Evolutionary conservation across 2,797 vertebrate species (phyloP).

Genomic region (Loris lydekkerianus): DNA sequence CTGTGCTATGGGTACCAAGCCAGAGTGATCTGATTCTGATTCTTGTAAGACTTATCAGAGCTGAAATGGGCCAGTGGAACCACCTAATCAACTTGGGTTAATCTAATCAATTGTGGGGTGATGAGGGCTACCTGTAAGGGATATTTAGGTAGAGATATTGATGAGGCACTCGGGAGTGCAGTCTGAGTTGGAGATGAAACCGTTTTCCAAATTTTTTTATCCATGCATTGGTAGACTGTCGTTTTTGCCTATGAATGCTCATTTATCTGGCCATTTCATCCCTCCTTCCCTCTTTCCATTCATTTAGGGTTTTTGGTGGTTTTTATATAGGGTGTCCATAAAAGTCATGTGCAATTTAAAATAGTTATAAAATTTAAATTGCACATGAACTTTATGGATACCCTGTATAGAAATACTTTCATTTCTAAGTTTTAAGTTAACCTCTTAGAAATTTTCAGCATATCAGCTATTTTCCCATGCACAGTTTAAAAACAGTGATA

Average conservation of each 20-base stretch:
- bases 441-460: constrained; percentile 9
- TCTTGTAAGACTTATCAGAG: not conserved
- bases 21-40: not conserved
- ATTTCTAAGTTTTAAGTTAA: constrained; percentile 33
- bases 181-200: not conserved
- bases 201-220: not conserved
- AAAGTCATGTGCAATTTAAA: too few species aligned
- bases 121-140: not conserved
- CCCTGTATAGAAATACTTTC: not conserved
- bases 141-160: not conserved
- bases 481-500: not conserved
- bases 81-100: not conserved
- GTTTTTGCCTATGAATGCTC: not conserved
- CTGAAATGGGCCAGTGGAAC: not conserved
- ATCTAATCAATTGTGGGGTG: not conserved
- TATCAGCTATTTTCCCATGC: constrained; percentile 36
- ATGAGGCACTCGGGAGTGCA: not conserved
- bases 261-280: not conserved
- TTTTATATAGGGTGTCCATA: not conserved
- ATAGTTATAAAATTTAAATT: too few species aligned
- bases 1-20: too few species aligned
- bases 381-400: too few species aligned
- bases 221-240: not conserved
- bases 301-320: not conserved
- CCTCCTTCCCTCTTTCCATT: not conserved